Evolutionary conservation across 2,113 vertebrate genomes (phyloP).

Genomic region (Meriones unguiculatus): DNA sequence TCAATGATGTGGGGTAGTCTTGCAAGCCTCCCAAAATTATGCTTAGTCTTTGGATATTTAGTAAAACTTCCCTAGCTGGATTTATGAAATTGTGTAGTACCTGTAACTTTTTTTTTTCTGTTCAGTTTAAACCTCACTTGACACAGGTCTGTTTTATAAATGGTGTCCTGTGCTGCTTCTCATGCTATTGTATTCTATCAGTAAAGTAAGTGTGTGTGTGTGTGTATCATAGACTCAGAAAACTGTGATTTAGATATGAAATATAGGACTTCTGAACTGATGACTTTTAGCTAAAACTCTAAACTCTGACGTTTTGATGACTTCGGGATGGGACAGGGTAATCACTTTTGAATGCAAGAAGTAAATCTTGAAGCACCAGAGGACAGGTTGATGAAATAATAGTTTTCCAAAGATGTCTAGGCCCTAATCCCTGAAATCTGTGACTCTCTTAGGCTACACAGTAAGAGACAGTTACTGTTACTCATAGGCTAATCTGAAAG

Average conservation of each 20-base stretch:
- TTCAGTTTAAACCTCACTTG: background rate
- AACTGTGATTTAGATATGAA: slow-evolving; percentile 5
- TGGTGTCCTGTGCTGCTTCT: background rate
- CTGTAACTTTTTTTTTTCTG: background rate
- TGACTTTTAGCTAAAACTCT: slow-evolving; percentile 10
- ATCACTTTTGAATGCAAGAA: background rate
- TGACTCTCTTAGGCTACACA: slow-evolving; percentile 5
- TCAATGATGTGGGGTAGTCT: background rate
- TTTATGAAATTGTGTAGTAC: slow-evolving; percentile 38
- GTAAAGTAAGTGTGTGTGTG: background rate
- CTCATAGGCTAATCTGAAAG: background rate
- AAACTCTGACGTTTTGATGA: background rate
- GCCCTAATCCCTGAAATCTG: background rate
- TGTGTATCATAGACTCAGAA: background rate
- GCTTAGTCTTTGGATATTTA: slow-evolving; percentile 7
- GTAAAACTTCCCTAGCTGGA: slow-evolving; percentile 26
- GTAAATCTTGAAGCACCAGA: background rate
- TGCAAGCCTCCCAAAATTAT: background rate
- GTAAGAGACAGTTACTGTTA: slow-evolving; percentile 48
- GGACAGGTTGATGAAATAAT: background rate
- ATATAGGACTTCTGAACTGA: slow-evolving; percentile 34
- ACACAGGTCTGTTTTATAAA: slow-evolving; percentile 5
- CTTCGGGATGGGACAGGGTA: background rate
- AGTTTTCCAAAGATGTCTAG: slow-evolving; percentile 16
- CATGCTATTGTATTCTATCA: background rate